phyloP scores from a whole-genome alignment of 2,888 invertebrate species.

The Peribatodes rhomboidaria region DNA sequence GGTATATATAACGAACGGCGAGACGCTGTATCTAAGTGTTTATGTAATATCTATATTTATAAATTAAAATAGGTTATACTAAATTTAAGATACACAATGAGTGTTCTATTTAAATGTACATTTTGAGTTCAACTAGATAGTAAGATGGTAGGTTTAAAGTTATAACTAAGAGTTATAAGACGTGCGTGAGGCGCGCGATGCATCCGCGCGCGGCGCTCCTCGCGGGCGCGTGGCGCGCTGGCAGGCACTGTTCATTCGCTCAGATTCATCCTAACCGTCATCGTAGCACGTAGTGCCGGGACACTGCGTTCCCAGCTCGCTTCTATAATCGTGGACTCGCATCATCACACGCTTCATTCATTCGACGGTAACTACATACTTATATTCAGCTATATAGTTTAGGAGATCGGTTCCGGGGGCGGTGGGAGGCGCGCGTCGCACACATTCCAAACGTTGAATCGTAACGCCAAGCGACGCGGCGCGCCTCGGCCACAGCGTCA shows the following conservation, averaged over 20 bases:
- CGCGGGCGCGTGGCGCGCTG: slow-evolving; percentile 44
- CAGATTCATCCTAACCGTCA: slow-evolving; percentile 61
- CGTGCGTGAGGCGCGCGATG: slow-evolving; percentile 52
- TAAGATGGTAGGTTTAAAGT: slow-evolving; percentile 64
- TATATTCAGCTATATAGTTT: slow-evolving; percentile 45
- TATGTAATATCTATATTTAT: slow-evolving; percentile 84
- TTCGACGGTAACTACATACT: slow-evolving; percentile 46
- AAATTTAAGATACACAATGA: slow-evolving; percentile 74
- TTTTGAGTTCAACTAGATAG: slow-evolving; percentile 77
- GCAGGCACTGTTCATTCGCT: slow-evolving; percentile 76
- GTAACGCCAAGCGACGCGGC: slow-evolving; percentile 74
- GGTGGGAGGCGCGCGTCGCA: slow-evolving; percentile 67
- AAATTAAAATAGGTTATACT: slow-evolving; percentile 79
- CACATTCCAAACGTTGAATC: slow-evolving; percentile 81
- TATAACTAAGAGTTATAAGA: slow-evolving; percentile 47
- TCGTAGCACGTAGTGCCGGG: slow-evolving; percentile 26
- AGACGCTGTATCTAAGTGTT: slow-evolving; percentile 74
- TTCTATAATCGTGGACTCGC: slow-evolving; percentile 46
- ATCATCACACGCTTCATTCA: slow-evolving; percentile 55
- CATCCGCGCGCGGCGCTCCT: slow-evolving; percentile 33
- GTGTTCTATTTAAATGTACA: slow-evolving; percentile 83
- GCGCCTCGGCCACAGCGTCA: slow-evolving; percentile 72
- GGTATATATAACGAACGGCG: slow-evolving; percentile 69
- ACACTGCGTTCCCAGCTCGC: slow-evolving; percentile 32
- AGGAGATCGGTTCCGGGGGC: slow-evolving; percentile 58